Conservation (phyloP, 1,140 invertebrate species). For the Triops cancriformis region DNA sequence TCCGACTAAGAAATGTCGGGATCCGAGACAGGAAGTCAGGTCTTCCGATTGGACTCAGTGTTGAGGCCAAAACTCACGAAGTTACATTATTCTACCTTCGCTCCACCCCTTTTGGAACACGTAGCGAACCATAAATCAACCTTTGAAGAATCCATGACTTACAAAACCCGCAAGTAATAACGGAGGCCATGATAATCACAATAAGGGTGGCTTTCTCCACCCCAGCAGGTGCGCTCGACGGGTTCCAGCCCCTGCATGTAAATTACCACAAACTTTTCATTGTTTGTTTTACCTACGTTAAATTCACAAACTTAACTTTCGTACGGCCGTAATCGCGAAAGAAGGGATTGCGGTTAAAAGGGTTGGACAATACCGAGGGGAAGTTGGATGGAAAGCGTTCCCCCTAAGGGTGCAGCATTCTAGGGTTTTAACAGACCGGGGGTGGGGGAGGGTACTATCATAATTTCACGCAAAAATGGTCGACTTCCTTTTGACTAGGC, state of each 20-base stretch:
- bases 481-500: neutral
- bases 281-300: no score
- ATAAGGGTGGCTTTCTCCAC: neutral
- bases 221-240: neutral
- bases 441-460: neutral
- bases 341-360: no score
- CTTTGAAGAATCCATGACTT: neutral
- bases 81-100: neutral
- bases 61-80: neutral
- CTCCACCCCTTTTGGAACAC: neutral
- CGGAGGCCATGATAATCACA: neutral
- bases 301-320: no score
- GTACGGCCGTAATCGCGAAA: no score
- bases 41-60: constrained; percentile 1
- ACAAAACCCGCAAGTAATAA: neutral
- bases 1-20: neutral
- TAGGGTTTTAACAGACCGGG: neutral
- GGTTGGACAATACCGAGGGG: no score
- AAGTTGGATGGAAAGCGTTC: neutral
- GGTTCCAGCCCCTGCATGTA: neutral
- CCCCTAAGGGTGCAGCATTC: neutral
- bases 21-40: neutral
- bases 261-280: neutral
- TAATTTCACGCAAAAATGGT: constrained; percentile 11
- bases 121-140: neutral